Conservation (phyloP, 2,888 invertebrate species). For the Bruchidius siliquastri region DNA sequence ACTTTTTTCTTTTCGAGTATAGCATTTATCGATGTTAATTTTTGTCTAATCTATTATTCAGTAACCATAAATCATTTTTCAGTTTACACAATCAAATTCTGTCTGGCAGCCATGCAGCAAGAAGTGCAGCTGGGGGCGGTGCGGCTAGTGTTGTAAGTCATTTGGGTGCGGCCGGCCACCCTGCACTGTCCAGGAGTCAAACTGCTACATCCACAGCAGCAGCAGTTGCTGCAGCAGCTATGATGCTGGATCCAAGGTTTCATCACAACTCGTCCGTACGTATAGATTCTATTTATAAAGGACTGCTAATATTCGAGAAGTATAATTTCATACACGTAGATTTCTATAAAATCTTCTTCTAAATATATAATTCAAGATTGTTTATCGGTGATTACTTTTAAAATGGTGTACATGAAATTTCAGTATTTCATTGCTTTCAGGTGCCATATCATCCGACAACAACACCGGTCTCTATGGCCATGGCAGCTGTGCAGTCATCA, state of each 20-base stretch:
- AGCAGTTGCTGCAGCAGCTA: slow-evolving; percentile 49
- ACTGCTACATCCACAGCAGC: slow-evolving; percentile 46
- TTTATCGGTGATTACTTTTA: too few species aligned
- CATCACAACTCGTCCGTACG: slow-evolving; percentile 47
- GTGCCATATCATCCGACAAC: slow-evolving; percentile 46
- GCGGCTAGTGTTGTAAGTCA: not conserved
- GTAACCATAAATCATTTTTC: slow-evolving; percentile 20
- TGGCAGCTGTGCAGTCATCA: slow-evolving; percentile 45
- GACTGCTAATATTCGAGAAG: too few species aligned
- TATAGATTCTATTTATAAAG: not conserved
- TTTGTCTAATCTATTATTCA: not conserved
- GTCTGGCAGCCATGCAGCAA: slow-evolving; percentile 15
- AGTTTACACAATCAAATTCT: slow-evolving; percentile 45
- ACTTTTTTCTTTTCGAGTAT: too few species aligned
- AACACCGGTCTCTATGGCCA: slow-evolving; percentile 48
- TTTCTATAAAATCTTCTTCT: too few species aligned
- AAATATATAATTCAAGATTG: too few species aligned
- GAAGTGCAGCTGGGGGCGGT: slow-evolving; percentile 1
- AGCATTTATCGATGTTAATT: not conserved
- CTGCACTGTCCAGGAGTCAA: slow-evolving; percentile 17
- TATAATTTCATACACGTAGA: too few species aligned
- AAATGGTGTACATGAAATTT: too few species aligned
- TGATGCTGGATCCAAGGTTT: slow-evolving; percentile 50
- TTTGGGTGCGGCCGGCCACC: not conserved
- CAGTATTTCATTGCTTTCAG: slow-evolving; percentile 22